Evolutionary conservation across 64 coral and sea anemone species (phyloP).

Genomic region (Cladopsammia gracilis): DNA sequence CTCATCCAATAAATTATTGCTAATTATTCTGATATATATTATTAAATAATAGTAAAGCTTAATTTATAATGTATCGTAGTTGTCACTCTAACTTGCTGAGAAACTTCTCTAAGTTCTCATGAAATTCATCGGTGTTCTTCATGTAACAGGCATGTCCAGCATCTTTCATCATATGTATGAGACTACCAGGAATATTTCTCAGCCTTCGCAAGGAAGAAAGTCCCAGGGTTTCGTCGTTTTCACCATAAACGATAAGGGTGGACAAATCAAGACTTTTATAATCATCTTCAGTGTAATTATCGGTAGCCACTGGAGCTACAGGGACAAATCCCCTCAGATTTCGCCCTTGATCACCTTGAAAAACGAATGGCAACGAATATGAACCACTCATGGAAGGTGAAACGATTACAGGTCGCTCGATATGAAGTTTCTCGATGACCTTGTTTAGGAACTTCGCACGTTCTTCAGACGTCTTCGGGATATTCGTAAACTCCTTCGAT

Average conservation of each 20-base stretch:
- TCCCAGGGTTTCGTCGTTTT: conserved; percentile 53
- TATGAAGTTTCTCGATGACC: conserved; percentile 55
- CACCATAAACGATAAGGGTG: conserved; percentile 80
- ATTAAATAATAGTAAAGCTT: too few relatives aligned
- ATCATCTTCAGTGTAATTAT: conserved; percentile 45
- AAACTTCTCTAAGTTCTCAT: conserved; percentile 73
- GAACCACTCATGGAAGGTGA: conserved; percentile 89
- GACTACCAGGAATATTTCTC: conserved; percentile 70
- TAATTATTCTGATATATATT: too few relatives aligned
- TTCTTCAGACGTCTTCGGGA: conserved; percentile 32
- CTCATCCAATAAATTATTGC: too few relatives aligned
- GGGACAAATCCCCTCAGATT: conserved; percentile 80
- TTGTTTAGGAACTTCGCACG: conserved; percentile 70
- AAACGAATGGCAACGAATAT: conserved; percentile 81
- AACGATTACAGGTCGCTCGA: conserved; percentile 59
- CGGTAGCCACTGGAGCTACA: conserved; percentile 79
- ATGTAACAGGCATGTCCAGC: conserved; percentile 95
- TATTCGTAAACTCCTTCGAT: conserved; percentile 37
- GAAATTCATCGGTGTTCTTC: conserved; percentile 77
- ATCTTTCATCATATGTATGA: conserved; percentile 70
- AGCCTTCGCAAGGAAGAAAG: conserved; percentile 54
- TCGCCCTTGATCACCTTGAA: conserved; percentile 33
- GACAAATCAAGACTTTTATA: conserved; percentile 51
- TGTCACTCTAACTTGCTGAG: conserved; percentile 37
- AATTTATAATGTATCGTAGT: background rate